Base-by-base conservation (phyloP, 2,888 invertebrate genomes). In the Plutella xylostella region DNA sequence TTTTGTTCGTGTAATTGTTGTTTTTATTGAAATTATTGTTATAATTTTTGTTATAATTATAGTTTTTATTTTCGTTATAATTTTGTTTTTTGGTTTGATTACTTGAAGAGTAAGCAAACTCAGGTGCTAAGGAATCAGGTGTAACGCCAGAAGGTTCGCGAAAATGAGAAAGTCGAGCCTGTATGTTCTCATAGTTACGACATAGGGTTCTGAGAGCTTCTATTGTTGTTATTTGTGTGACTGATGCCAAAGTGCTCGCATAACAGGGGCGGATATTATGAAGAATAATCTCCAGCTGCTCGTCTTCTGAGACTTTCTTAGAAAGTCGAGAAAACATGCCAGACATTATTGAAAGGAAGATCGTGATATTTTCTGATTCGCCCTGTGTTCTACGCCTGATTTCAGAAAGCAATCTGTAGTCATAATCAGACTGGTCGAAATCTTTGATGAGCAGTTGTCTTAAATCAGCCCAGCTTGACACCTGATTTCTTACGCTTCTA, bases 211-310 rank as follows among this genome's bases (percentile, higher is more conserved):
- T 34, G 18, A 20, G 25, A 21, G 30, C 14, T 18, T 48, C 47
- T 3, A 34, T 34, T 14, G 14, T 17, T 2, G 3, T 14, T 14
- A 34, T 34, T n/a, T n/a, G n/a, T n/a, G n/a, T n/a, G n/a, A n/a
- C n/a, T n/a, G n/a, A n/a, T n/a, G n/a, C n/a, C n/a, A n/a, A n/a
- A n/a, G n/a, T n/a, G n/a, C n/a, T n/a, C n/a, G n/a, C n/a, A n/a
- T n/a, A n/a, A n/a, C n/a, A 28, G 7, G 45, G 47, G 2, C 37
- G 18, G 14, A 47, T 44, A n/a, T 47, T 47, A 11, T 44, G 34
- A 2, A 55, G 6, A 0, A 58, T 1, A 2, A 58, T 55, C 4
- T 58, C 55, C 1, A 57, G 18, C 39, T 56, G 50, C 0, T 52
- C 52, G 0, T 48, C 42, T 19, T 58, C 55, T 1, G 45, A 15